A percentile compares a stretch with the other conserved stretches of the same genome.
phyloP scores from a whole-genome alignment of 2,113 vertebrate genomes.

The Heloderma charlesbogerti region DNA sequence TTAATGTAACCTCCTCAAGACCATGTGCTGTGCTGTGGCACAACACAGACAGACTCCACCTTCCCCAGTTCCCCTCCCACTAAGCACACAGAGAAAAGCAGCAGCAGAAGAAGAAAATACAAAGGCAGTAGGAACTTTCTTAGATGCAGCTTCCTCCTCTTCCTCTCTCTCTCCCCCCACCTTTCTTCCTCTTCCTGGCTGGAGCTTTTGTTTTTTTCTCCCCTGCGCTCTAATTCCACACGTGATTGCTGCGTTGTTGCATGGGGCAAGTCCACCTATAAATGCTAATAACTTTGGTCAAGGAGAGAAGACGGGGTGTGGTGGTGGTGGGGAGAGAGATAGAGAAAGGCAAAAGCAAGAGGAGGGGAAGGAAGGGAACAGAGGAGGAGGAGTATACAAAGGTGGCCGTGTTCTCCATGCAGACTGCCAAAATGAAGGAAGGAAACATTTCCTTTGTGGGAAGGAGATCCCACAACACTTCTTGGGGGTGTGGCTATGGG shows the following conservation, averaged over 20 bases:
- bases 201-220: constrained; percentile 79
- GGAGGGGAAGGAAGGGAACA: not conserved
- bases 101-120: constrained; percentile 33
- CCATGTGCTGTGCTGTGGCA: constrained; percentile 49
- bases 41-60: constrained; percentile 54
- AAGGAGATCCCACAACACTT: too few relatives aligned
- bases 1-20: not conserved
- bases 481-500: too few relatives aligned
- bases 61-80: constrained; percentile 49
- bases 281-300: constrained; percentile 60
- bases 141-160: constrained; percentile 53
- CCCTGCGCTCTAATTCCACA: constrained; percentile 72
- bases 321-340: too few relatives aligned
- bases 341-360: not conserved
- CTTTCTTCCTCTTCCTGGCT: constrained; percentile 66
- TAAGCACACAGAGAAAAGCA: constrained; percentile 36
- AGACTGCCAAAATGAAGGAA: not conserved
- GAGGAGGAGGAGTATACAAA: constrained; percentile 24
- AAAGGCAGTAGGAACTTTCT: constrained; percentile 50
- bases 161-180: constrained; percentile 50
- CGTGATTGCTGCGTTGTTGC: constrained; percentile 78
- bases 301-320: not conserved
- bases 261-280: constrained; percentile 75
- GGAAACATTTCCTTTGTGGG: too few relatives aligned
- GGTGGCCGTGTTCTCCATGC: constrained; percentile 25